A percentile compares a stretch with the other conserved stretches of the same genome.
Evolutionary conservation across 2,113 vertebrate genomes (phyloP).

Genomic region (Dasypus novemcinctus): DNA sequence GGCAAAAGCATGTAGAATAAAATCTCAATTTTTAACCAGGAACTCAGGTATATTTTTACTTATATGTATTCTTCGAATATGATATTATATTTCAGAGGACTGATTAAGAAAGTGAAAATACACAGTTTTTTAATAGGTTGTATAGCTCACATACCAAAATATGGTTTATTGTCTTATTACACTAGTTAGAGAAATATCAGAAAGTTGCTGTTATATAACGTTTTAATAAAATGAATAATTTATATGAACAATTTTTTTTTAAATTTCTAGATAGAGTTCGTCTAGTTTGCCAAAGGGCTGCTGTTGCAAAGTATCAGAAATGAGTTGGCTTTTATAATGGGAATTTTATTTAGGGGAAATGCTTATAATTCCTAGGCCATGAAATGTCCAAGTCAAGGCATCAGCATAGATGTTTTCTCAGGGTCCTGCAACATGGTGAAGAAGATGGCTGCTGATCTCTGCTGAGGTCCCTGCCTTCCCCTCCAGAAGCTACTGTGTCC

Average conservation of each 20-base stretch:
- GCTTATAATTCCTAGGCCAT: no score
- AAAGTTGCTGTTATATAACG: neutral
- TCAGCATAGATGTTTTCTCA: no score
- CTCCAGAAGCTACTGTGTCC: no score
- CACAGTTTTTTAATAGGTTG: neutral
- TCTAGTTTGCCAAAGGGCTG: no score
- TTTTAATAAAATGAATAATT: neutral
- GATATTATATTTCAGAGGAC: neutral
- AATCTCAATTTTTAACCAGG: neutral
- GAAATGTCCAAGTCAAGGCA: no score
- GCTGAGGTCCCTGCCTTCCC: no score
- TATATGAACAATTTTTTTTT: neutral
- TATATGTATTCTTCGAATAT: neutral
- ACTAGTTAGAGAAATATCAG: neutral
- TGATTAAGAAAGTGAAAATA: neutral
- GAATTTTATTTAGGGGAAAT: no score
- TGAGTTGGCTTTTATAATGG: no score
- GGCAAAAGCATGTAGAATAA: neutral
- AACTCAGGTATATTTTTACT: neutral
- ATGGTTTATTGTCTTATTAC: neutral
- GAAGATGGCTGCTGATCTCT: no score
- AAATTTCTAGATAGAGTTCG: neutral
- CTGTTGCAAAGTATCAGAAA: no score
- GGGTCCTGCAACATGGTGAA: no score
- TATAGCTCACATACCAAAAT: neutral